Conservation (phyloP, 1,140 invertebrate species). For the Galendromus occidentalis region DNA sequence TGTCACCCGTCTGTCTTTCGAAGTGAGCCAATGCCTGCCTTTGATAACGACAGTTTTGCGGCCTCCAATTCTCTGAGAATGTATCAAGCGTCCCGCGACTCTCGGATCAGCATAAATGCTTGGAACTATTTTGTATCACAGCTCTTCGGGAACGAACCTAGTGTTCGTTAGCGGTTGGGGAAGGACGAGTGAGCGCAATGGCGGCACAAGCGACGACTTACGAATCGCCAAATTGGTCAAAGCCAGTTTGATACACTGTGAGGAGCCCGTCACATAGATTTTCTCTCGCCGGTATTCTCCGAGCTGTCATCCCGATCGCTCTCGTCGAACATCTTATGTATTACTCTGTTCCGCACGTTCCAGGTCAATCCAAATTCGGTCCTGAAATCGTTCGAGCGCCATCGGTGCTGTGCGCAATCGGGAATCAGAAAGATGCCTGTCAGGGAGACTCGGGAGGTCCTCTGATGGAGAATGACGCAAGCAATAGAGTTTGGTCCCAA, state of each 20-base stretch:
- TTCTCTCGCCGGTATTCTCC: too few species aligned
- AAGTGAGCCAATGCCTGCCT: neutral
- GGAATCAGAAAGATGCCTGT: neutral
- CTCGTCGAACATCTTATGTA: too few species aligned
- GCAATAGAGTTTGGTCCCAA: neutral
- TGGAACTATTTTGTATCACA: neutral
- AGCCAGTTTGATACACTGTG: neutral
- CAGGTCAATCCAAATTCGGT: conserved; percentile 2
- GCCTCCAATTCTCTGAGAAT: too few species aligned
- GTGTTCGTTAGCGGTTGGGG: conserved; percentile 7
- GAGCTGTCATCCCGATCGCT: too few species aligned
- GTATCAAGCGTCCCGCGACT: too few species aligned
- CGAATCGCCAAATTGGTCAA: neutral
- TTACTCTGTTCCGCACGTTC: neutral
- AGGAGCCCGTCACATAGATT: neutral
- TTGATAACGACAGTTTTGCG: too few species aligned
- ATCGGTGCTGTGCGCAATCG: neutral
- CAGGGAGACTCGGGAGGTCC: conserved; percentile 1
- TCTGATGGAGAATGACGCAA: neutral
- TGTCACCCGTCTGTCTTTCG: neutral
- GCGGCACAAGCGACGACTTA: neutral
- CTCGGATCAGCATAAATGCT: too few species aligned
- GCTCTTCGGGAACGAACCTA: neutral
- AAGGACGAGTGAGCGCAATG: neutral
- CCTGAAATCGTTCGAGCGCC: neutral